Conservation (phyloP, 2,888 invertebrate genomes). For the Sympetrum striolatum region DNA sequence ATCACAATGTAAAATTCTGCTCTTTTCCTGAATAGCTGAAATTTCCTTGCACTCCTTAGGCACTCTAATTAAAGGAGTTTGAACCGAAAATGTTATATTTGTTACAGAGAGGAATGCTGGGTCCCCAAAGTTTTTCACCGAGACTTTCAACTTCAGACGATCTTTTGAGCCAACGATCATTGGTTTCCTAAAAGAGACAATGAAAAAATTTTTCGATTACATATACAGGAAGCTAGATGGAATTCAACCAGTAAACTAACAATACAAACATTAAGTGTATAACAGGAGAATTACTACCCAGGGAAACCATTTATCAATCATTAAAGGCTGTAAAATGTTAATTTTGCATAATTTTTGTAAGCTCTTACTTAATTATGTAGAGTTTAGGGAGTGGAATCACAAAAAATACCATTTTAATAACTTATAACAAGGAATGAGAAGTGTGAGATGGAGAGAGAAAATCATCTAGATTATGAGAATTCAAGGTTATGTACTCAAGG, state of each 20-base stretch:
- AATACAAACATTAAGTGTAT: no score
- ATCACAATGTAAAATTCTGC: constrained; percentile 49
- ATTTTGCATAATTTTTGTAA: neutral
- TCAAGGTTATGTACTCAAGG: no score
- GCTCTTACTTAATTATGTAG: no score
- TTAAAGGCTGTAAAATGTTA: neutral
- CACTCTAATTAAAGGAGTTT: constrained; percentile 51
- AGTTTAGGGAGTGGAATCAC: no score
- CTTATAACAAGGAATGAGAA: no score
- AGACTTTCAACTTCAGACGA: constrained; percentile 53
- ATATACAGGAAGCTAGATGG: no score
- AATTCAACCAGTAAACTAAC: no score
- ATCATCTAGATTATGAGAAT: no score
- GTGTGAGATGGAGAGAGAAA: no score
- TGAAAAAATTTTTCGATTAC: neutral
- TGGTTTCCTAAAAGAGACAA: neutral
- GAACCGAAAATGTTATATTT: constrained; percentile 51
- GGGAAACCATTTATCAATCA: no score
- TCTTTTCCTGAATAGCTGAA: constrained; percentile 24
- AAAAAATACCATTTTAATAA: no score
- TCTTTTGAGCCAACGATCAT: constrained; percentile 54
- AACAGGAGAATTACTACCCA: no score
- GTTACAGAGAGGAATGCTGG: constrained; percentile 56
- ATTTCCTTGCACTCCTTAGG: constrained; percentile 51
- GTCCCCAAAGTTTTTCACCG: constrained; percentile 55